Conservation (phyloP, 2,113 vertebrate species). For the Nipponia nippon region DNA sequence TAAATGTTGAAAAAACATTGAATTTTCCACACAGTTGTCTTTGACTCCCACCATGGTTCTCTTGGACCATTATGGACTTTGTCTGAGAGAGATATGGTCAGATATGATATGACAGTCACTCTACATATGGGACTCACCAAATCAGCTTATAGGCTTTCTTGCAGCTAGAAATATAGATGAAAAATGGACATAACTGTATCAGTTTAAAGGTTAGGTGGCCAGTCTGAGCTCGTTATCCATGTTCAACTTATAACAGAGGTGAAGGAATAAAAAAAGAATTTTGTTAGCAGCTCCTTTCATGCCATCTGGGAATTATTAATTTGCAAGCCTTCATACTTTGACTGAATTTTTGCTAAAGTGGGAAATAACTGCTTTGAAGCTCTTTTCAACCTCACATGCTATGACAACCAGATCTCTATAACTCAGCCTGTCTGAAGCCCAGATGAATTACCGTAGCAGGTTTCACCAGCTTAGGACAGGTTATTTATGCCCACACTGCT, state of each 20-base stretch:
- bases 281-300: conserved; percentile 14
- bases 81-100: background rate
- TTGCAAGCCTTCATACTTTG: conserved; percentile 38
- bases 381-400: background rate
- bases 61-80: background rate
- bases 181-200: background rate
- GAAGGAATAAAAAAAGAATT: background rate
- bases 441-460: background rate
- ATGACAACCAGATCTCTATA: background rate
- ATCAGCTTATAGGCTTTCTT: background rate
- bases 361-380: conserved; percentile 59
- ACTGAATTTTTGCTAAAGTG: conserved; percentile 26
- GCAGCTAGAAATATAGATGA: background rate
- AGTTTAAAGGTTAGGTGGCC: background rate
- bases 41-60: background rate
- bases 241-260: background rate
- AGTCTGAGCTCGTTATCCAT: background rate
- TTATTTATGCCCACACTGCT: background rate
- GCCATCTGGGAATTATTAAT: conserved; percentile 59
- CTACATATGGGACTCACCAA: background rate
- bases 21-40: background rate
- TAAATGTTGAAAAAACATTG: background rate
- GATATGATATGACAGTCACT: background rate
- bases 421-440: background rate
- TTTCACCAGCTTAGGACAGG: background rate